Conservation (phyloP, 2,888 invertebrate genomes). For the Leucophora obtusa region DNA sequence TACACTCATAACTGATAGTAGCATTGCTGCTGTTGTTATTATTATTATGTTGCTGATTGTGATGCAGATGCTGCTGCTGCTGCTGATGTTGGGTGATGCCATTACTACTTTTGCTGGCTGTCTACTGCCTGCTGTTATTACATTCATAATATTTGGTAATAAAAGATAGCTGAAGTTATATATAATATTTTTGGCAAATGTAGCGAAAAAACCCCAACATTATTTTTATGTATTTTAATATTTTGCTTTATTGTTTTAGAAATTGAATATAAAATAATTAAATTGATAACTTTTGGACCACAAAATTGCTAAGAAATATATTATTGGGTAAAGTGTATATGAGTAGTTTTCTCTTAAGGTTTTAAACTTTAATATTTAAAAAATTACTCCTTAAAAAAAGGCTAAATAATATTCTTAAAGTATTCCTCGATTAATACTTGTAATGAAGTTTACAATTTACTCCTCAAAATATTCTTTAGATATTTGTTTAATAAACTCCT, state of each 20-base stretch:
- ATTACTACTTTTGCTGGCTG: background rate
- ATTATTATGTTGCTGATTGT: conserved; percentile 21
- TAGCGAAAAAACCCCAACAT: background rate
- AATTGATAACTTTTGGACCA: too few species aligned
- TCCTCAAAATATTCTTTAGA: too few species aligned
- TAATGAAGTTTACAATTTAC: too few species aligned
- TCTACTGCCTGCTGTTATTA: conserved; percentile 50
- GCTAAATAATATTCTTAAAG: too few species aligned
- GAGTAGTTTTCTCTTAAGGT: too few species aligned
- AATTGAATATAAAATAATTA: too few species aligned
- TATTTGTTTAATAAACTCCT: too few species aligned
- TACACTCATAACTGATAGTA: background rate
- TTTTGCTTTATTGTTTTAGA: conserved; percentile 18
- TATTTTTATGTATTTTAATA: conserved; percentile 17
- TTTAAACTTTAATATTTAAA: too few species aligned
- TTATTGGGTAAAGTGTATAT: too few species aligned
- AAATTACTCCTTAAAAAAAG: too few species aligned
- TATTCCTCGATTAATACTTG: too few species aligned
- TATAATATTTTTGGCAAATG: conserved; percentile 45
- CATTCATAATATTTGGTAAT: conserved; percentile 52
- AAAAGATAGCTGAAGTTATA: conserved; percentile 10
- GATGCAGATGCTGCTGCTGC: conserved; percentile 36
- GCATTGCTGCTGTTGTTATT: conserved; percentile 22
- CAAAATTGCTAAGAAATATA: too few species aligned
- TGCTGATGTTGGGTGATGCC: conserved; percentile 13